phyloP scores from a whole-genome alignment of 2,113 vertebrate genomes.

The Paracanthobrama guichenoti region DNA sequence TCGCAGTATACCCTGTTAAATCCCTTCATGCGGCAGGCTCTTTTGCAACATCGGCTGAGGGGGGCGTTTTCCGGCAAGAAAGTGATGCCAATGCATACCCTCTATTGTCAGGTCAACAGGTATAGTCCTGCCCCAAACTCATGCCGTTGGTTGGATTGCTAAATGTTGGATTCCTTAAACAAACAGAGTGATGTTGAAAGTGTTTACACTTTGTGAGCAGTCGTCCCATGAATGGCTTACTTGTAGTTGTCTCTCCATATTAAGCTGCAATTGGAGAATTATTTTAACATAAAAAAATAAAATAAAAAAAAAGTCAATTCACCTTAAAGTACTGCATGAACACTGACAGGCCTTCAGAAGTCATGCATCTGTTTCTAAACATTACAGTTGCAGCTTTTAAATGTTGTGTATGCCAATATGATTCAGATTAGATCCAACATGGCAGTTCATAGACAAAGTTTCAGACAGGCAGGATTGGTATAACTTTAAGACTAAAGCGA shows the following conservation, averaged over 20 bases:
- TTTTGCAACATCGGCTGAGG: no score
- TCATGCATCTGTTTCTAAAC: conserved; percentile 6
- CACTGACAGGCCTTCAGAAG: neutral
- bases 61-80: no score
- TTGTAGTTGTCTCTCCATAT: neutral
- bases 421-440: conserved; percentile 42
- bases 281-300: neutral
- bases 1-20: no score
- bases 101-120: neutral
- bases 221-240: neutral
- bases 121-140: neutral
- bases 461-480: conserved; percentile 52
- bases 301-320: no score
- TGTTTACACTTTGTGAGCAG: neutral
- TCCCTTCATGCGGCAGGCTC: no score
- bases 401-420: neutral
- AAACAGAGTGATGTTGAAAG: neutral
- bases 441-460: conserved; percentile 37
- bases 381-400: neutral
- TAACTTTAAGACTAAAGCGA: conserved; percentile 55
- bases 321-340: neutral
- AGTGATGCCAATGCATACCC: no score
- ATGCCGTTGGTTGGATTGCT: neutral
- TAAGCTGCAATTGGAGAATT: neutral
- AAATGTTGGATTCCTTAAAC: neutral